Percentiles rank a stretch among this genome's conserved stretches.
These are phyloP conservation scores for Mnemiopsis leidyi DNA, from an alignment of 37 sponge, comb jelly and placozoan genomes.

Conservation along the genomic window DNA sequence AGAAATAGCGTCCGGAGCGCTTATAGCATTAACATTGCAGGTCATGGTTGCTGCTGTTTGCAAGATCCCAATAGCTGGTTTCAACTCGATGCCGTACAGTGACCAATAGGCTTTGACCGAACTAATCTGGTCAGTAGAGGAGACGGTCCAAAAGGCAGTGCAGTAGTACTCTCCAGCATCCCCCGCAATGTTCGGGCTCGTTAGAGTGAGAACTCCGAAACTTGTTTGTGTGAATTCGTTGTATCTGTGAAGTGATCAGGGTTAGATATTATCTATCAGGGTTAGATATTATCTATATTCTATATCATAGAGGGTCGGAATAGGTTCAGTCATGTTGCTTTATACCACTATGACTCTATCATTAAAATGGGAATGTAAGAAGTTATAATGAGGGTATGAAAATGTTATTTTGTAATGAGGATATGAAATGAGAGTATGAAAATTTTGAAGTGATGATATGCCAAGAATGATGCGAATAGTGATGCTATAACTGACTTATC, in stretches of 20 bases:
- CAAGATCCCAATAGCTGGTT: not conserved
- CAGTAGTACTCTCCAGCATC: slow-evolving; percentile 17
- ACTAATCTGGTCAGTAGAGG: not conserved
- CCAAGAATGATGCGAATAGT: no score
- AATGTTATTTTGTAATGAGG: no score
- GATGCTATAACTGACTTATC: no score
- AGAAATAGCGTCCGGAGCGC: not conserved
- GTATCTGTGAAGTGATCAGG: not conserved
- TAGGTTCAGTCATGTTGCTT: no score
- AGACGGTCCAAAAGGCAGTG: not conserved
- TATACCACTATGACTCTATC: no score
- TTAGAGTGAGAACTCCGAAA: slow-evolving; percentile 27
- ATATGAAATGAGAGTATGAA: no score
- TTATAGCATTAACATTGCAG: not conserved
- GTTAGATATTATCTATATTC: no score
- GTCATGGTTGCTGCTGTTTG: not conserved
- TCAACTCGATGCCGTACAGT: not conserved
- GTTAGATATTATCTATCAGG: no score
- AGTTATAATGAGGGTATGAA: no score
- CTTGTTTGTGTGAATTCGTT: not conserved
- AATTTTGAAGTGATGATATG: no score
- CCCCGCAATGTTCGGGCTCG: not conserved
- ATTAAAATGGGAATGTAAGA: no score
- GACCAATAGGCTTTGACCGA: not conserved
- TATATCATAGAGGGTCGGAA: no score